These are phyloP conservation scores for Bradypodion pumilum DNA, from an alignment of 2,797 vertebrate genomes.

Conservation along the genomic window DNA sequence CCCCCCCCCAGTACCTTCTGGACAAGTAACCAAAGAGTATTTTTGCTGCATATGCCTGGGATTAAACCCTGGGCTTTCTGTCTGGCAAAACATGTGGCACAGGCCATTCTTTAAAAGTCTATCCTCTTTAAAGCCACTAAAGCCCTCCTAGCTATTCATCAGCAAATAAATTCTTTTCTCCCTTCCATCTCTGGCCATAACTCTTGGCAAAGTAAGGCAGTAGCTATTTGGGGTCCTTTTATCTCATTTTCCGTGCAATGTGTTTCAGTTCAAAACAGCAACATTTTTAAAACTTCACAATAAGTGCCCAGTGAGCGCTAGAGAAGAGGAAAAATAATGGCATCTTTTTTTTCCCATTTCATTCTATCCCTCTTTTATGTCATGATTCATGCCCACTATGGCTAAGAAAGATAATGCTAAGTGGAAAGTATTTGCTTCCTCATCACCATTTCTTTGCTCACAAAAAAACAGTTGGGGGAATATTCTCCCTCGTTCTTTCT, in stretches of 20 bases:
- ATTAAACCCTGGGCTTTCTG: neutral
- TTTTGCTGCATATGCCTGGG: no score
- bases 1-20: no score
- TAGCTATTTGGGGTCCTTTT: neutral
- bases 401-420: constrained; percentile 64
- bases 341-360: constrained; percentile 52
- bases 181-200: neutral
- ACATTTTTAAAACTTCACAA: constrained; percentile 60
- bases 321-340: constrained; percentile 60
- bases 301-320: constrained; percentile 51
- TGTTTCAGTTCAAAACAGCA: constrained; percentile 26
- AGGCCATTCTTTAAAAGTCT: neutral
- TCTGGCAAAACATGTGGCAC: no score
- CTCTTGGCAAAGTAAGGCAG: neutral
- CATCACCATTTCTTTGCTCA: constrained; percentile 64
- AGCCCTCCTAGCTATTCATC: constrained; percentile 1
- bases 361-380: constrained; percentile 54
- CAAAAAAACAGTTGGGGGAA: constrained; percentile 49
- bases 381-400: constrained; percentile 64
- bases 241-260: constrained; percentile 21
- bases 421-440: constrained; percentile 60
- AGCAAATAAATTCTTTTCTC: neutral
- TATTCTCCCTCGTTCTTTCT: constrained; percentile 3
- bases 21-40: neutral
- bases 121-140: neutral